These are phyloP conservation scores for Plectus sambesii DNA, from an alignment of 1,140 invertebrate species.

Conservation along the genomic window DNA sequence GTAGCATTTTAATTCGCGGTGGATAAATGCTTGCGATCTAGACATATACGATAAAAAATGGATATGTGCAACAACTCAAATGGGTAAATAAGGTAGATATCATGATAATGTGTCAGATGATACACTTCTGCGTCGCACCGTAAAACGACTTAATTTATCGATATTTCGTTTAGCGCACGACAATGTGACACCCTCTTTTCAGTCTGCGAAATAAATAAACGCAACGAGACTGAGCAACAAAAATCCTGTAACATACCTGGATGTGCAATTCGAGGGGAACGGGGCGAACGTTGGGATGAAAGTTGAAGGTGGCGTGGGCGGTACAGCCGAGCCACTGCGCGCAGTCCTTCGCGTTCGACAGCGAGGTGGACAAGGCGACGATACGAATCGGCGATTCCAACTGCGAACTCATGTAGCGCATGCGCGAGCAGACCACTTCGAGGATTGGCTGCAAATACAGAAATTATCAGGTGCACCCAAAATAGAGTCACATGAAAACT, in stretches of 20 bases:
- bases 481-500: background rate
- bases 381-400: conserved; percentile 79
- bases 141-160: too few relatives aligned
- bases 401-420: conserved; percentile 93
- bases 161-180: too few relatives aligned
- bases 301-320: conserved; percentile 86
- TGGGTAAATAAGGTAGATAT: background rate
- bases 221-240: conserved; percentile 1
- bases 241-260: conserved; percentile 50
- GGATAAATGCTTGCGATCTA: too few relatives aligned
- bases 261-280: conserved; percentile 88
- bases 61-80: background rate
- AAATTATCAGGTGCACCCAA: too few relatives aligned
- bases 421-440: conserved; percentile 91
- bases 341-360: conserved; percentile 87
- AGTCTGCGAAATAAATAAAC: too few relatives aligned
- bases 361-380: conserved; percentile 80
- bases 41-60: background rate
- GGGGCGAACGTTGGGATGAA: conserved; percentile 91
- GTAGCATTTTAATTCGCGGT: too few relatives aligned
- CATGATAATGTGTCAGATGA: too few relatives aligned
- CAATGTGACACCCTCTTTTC: too few relatives aligned
- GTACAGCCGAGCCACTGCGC: conserved; percentile 91
- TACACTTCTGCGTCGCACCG: too few relatives aligned
- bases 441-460: conserved; percentile 60